These are phyloP conservation scores for Zoanthus solanderi DNA, from an alignment of 92 coral and sea anemone genomes.

Conservation along the genomic window DNA sequence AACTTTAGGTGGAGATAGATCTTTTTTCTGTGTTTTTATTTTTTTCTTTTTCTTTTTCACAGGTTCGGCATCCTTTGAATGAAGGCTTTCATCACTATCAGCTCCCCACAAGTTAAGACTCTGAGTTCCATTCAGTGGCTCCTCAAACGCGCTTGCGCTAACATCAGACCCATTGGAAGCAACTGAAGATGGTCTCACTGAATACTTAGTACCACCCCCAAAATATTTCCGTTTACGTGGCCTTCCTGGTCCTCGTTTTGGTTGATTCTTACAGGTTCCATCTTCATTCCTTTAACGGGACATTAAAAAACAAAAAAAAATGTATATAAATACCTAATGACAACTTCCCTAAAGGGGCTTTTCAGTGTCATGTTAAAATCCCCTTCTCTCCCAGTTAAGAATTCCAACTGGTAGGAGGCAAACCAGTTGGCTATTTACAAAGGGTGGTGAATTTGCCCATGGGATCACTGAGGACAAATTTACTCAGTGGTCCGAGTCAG, in stretches of 20 bases:
- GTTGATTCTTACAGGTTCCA: conserved; percentile 78
- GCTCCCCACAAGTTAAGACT: conserved; percentile 65
- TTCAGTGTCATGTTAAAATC: too few species aligned
- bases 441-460: too few species aligned
- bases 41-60: conserved; percentile 82
- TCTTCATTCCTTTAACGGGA: conserved; percentile 64
- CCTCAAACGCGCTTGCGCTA: conserved; percentile 54
- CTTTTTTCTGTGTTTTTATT: conserved; percentile 41
- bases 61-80: conserved; percentile 67
- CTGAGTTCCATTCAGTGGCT: conserved; percentile 68
- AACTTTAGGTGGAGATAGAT: conserved; percentile 49
- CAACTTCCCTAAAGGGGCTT: too few species aligned
- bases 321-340: too few species aligned
- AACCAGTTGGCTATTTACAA: too few species aligned
- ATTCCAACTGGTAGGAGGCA: too few species aligned
- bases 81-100: conserved; percentile 78
- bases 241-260: conserved; percentile 98
- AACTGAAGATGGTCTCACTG: conserved; percentile 71
- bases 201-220: conserved; percentile 78
- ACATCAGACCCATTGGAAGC: conserved; percentile 40
- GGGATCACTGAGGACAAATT: too few species aligned
- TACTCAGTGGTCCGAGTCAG: too few species aligned
- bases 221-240: conserved; percentile 96
- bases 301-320: background rate
- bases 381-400: too few species aligned